Conservation (phyloP, 1,140 invertebrate species). For the Drosophila paulistorum region DNA sequence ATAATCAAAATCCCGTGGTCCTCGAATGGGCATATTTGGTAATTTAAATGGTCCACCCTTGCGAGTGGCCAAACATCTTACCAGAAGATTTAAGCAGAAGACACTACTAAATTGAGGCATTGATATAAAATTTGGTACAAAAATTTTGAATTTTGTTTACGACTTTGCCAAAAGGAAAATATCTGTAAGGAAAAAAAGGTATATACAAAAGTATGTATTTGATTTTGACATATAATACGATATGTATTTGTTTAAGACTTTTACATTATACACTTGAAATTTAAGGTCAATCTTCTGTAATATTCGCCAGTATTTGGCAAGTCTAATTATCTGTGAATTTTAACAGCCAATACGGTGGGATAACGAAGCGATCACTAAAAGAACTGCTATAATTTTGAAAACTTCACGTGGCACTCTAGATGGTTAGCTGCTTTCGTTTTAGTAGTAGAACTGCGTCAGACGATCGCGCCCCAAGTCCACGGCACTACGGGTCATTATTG, state of each 20-base stretch:
- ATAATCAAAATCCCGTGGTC: conserved; percentile 41
- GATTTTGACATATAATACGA: not conserved
- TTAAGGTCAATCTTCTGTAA: not conserved
- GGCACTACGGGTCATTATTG: not conserved
- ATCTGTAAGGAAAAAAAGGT: not conserved
- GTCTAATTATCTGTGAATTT: not conserved
- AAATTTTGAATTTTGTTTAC: not conserved
- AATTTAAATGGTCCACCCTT: conserved; percentile 26
- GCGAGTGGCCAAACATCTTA: conserved; percentile 16
- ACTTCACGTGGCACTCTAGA: too few relatives aligned
- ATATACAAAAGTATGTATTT: too few relatives aligned
- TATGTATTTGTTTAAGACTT: not conserved
- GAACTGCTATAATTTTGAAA: conserved; percentile 1
- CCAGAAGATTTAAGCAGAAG: not conserved
- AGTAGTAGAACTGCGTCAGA: conserved; percentile 25
- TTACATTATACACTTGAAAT: conserved; percentile 1
- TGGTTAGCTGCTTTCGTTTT: not conserved
- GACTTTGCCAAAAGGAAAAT: too few relatives aligned
- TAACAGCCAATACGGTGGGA: not conserved
- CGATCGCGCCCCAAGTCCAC: not conserved
- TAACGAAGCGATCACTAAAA: not conserved
- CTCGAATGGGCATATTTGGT: conserved; percentile 30
- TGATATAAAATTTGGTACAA: not conserved
- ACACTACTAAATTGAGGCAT: not conserved
- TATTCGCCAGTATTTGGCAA: not conserved